Percentiles rank a stretch among this genome's conserved stretches.
phyloP scores from a whole-genome alignment of 2,797 vertebrate species.

The Amphiprion clarkii region DNA sequence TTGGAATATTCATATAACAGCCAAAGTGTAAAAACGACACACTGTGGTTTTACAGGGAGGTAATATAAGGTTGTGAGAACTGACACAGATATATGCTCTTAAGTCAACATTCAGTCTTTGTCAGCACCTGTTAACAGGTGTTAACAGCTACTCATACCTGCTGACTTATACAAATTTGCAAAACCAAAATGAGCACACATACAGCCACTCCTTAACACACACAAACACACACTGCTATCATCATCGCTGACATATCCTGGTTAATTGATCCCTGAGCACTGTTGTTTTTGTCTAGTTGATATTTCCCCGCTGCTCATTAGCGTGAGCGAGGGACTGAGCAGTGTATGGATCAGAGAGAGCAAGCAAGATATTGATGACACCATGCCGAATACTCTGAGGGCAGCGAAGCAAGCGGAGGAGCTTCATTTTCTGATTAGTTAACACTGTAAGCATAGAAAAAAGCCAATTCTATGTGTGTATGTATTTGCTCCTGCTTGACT shows the following conservation, averaged over 20 bases:
- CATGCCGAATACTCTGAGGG: slow-evolving; percentile 33
- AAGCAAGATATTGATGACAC: slow-evolving; percentile 56
- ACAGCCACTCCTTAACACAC: neutral
- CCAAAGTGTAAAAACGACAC: neutral
- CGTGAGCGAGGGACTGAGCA: slow-evolving; percentile 9
- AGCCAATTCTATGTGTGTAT: neutral
- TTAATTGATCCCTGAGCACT: slow-evolving; percentile 78
- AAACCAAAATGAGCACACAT: slow-evolving; percentile 27
- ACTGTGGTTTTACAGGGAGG: neutral
- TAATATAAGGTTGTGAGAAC: neutral
- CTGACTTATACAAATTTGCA: slow-evolving; percentile 21
- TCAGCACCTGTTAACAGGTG: slow-evolving; percentile 8
- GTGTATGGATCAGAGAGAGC: slow-evolving; percentile 35
- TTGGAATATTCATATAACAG: neutral
- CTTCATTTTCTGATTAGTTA: slow-evolving; percentile 60
- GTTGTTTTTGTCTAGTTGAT: slow-evolving; percentile 66
- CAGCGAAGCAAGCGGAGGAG: slow-evolving; percentile 22
- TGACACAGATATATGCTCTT: neutral
- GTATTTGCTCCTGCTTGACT: neutral
- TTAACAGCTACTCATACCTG: slow-evolving; percentile 6
- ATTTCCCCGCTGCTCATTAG: slow-evolving; percentile 69
- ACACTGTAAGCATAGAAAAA: slow-evolving; percentile 3
- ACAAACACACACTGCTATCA: slow-evolving; percentile 34
- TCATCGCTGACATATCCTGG: slow-evolving; percentile 48
- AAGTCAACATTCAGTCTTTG: neutral